phyloP scores from a whole-genome alignment of 1,140 invertebrate genomes.

The Drosophila ohnishii region DNA sequence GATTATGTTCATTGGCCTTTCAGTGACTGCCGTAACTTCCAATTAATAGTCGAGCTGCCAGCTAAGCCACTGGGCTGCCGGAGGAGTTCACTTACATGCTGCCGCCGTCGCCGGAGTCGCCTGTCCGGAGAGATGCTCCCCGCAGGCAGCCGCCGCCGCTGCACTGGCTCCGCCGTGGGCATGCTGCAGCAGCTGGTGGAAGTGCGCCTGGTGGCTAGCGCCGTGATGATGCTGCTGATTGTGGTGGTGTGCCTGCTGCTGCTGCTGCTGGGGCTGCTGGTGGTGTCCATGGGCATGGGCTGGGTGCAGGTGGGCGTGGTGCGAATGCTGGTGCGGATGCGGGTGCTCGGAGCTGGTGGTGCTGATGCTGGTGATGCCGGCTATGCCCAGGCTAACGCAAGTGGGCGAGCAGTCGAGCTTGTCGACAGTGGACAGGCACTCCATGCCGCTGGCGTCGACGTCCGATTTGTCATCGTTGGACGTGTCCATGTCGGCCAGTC shows the following conservation, averaged over 20 bases:
- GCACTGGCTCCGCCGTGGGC: conserved; percentile 59
- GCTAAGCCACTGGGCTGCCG: conserved; percentile 14
- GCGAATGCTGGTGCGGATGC: conserved; percentile 49
- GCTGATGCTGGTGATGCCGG: conserved; percentile 47
- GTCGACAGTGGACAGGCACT: conserved; percentile 69
- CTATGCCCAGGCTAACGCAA: conserved; percentile 56
- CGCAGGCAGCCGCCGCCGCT: conserved; percentile 61
- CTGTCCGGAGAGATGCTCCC: conserved; percentile 69
- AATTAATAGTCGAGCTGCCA: conserved; percentile 24
- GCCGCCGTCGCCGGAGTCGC: conserved; percentile 66
- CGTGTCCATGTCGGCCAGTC: conserved; percentile 78
- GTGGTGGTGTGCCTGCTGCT: conserved; percentile 46
- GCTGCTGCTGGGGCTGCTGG: conserved; percentile 44
- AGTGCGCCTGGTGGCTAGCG: conserved; percentile 56
- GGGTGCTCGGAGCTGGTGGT: conserved; percentile 45
- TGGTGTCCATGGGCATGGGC: conserved; percentile 32
- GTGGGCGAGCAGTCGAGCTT: conserved; percentile 72
- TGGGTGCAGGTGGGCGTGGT: conserved; percentile 45
- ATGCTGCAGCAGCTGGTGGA: conserved; percentile 71
- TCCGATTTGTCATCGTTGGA: conserved; percentile 81
- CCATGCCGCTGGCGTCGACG: conserved; percentile 75
- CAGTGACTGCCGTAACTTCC: conserved; percentile 36
- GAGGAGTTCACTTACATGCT: conserved; percentile 57
- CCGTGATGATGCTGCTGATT: conserved; percentile 19
- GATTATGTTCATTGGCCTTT: conserved; percentile 29